phyloP scores from a whole-genome alignment of 2,113 vertebrate species.

The Microcebus murinus region DNA sequence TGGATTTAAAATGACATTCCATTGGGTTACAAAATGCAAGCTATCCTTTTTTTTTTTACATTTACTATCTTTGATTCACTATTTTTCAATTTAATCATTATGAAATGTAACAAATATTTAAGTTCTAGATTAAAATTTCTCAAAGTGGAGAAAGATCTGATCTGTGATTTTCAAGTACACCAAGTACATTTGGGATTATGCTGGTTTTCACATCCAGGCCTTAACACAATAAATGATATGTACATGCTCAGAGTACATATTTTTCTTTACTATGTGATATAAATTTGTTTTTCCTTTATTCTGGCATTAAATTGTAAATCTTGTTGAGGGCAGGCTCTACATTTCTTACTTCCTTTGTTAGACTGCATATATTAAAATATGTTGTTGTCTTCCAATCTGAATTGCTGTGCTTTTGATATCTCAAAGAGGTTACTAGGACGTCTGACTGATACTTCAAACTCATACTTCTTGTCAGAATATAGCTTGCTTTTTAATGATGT shows the following conservation, averaged over 20 bases:
- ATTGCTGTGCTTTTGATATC: not conserved
- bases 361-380: not conserved
- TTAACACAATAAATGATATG: not conserved
- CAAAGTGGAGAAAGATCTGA: not conserved
- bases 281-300: conserved; percentile 31
- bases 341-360: conserved; percentile 31
- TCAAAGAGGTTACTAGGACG: not conserved
- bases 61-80: not conserved
- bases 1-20: conserved; percentile 31
- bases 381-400: conserved; percentile 15
- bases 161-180: not conserved
- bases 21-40: conserved; percentile 10
- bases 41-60: not conserved
- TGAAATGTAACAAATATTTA: conserved; percentile 46
- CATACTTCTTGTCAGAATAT: not conserved
- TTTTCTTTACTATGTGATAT: not conserved
- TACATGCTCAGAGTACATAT: not conserved
- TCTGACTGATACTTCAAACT: conserved; percentile 14
- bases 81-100: not conserved
- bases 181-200: not conserved
- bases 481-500: not conserved
- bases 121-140: conserved; percentile 27
- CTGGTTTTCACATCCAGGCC: not conserved
- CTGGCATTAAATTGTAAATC: not conserved
- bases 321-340: not conserved